Conservation (phyloP, 2,888 invertebrate species). For the Eupithecia insigniata region DNA sequence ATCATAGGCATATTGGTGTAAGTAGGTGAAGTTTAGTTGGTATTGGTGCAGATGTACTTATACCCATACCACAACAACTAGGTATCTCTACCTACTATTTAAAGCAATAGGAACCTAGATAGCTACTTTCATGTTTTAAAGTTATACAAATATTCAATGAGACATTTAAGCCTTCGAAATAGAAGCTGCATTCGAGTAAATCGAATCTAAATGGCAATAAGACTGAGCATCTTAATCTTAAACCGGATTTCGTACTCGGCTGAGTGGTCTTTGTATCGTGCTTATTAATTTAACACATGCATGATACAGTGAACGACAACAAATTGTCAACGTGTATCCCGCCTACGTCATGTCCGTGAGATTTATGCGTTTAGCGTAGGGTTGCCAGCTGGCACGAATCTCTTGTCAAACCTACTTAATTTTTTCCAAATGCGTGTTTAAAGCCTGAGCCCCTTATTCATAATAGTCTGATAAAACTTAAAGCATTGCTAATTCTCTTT, state of each 20-base stretch:
- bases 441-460: no score
- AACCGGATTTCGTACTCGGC: constrained; percentile 27
- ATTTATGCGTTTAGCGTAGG: constrained; percentile 71
- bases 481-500: no score
- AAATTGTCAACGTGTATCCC: constrained; percentile 80
- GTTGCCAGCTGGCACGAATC: constrained; percentile 22
- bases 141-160: background rate
- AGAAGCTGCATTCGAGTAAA: constrained; percentile 23
- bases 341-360: constrained; percentile 77
- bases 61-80: no score
- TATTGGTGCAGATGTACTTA: background rate
- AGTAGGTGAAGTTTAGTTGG: background rate
- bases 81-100: background rate
- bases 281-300: constrained; percentile 44
- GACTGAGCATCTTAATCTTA: constrained; percentile 28
- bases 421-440: background rate
- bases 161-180: constrained; percentile 20
- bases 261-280: constrained; percentile 30
- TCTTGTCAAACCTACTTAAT: background rate
- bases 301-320: constrained; percentile 52
- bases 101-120: background rate
- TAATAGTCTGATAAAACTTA: no score
- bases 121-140: background rate
- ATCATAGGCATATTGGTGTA: no score
- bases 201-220: constrained; percentile 31